These are phyloP conservation scores for Autographa pulchrina DNA, from an alignment of 2,888 invertebrate genomes.

Conservation along the genomic window DNA sequence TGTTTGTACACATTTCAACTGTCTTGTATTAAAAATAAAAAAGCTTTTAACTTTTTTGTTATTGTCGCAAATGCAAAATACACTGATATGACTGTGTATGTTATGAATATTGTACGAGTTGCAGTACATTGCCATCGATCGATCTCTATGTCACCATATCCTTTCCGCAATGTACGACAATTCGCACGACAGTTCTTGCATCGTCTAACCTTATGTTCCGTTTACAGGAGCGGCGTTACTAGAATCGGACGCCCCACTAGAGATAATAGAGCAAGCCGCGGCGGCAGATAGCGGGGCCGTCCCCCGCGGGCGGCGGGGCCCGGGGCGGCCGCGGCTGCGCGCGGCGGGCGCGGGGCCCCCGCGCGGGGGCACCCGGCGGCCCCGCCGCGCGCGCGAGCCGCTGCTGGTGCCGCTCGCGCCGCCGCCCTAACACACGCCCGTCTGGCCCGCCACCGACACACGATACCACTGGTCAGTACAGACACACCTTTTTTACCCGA, in stretches of 20 bases:
- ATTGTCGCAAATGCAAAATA: too few species aligned
- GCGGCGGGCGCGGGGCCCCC: slow-evolving; percentile 66
- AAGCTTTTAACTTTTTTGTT: too few species aligned
- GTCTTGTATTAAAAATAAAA: too few species aligned
- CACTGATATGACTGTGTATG: too few species aligned
- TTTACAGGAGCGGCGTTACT: slow-evolving; percentile 75
- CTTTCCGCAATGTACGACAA: too few species aligned
- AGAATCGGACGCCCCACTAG: slow-evolving; percentile 78
- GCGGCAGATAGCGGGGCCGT: slow-evolving; percentile 10
- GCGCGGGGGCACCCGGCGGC: slow-evolving; percentile 64
- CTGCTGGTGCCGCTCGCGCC: slow-evolving; percentile 88
- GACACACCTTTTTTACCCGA: neutral
- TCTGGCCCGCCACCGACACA: neutral
- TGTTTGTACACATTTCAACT: too few species aligned
- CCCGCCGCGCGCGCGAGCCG: slow-evolving; percentile 81
- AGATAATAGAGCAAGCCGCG: slow-evolving; percentile 59
- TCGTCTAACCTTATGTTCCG: neutral
- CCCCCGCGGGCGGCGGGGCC: slow-evolving; percentile 54
- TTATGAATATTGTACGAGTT: too few species aligned
- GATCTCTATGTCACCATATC: too few species aligned
- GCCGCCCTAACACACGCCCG: slow-evolving; percentile 70
- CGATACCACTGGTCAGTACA: neutral
- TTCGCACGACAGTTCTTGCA: too few species aligned
- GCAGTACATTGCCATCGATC: too few species aligned
- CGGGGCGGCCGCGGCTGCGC: slow-evolving; percentile 60